phyloP scores from a whole-genome alignment of 2,888 invertebrate species.

The Oscheius sp. region DNA sequence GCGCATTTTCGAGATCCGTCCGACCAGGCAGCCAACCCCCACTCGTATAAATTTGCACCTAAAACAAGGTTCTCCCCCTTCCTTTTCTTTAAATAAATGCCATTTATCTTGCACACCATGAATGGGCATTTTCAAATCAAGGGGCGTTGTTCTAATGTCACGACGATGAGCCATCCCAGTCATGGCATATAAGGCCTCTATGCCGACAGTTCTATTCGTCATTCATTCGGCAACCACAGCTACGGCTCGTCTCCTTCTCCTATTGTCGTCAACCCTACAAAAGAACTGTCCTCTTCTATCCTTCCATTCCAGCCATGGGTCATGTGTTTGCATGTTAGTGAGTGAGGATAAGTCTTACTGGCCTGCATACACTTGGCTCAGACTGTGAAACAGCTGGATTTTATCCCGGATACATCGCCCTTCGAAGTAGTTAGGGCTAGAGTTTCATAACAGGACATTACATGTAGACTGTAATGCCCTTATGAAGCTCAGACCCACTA shows the following conservation, averaged over 20 bases:
- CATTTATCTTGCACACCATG: not conserved
- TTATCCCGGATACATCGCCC: too few species aligned
- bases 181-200: not conserved
- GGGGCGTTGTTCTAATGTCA: conserved; percentile 30
- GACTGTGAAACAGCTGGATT: not conserved
- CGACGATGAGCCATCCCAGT: conserved; percentile 24
- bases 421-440: not conserved
- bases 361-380: conserved; percentile 29
- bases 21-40: not conserved
- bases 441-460: conserved; percentile 35
- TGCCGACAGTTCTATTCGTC: conserved; percentile 28
- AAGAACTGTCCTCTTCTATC: not conserved
- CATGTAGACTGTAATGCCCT: conserved; percentile 32
- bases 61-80: not conserved
- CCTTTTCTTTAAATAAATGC: not conserved
- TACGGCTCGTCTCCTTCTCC: conserved; percentile 9
- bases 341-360: conserved; percentile 24
- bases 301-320: conserved; percentile 3
- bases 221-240: conserved; percentile 9
- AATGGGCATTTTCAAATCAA: conserved; percentile 1
- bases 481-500: conserved; percentile 27
- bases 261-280: not conserved
- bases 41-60: conserved; percentile 15
- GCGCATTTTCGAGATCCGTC: not conserved
- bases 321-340: conserved; percentile 26